phyloP scores from a whole-genome alignment of 2,113 vertebrate genomes.

The Thomomys bottae region DNA sequence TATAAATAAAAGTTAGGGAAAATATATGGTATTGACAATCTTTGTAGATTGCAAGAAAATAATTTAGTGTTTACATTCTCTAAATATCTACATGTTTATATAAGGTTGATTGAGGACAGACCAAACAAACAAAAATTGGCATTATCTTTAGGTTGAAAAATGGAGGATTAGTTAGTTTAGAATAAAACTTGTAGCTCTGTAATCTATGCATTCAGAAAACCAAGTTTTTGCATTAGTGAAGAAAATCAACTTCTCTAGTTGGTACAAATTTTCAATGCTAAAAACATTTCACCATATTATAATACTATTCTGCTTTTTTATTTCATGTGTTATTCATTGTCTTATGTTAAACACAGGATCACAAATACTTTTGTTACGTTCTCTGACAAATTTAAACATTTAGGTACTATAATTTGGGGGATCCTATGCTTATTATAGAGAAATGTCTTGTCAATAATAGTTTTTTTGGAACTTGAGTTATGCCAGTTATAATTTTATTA shows the following conservation, averaged over 20 bases:
- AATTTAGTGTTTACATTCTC: too few species aligned
- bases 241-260: background rate
- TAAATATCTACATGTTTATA: background rate
- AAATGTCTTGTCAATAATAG: background rate
- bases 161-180: background rate
- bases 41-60: conserved; percentile 5
- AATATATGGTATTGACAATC: background rate
- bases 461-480: background rate
- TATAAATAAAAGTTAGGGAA: background rate
- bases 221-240: background rate
- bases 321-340: background rate
- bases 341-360: conserved; percentile 14
- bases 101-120: background rate
- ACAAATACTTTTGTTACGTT: too few species aligned
- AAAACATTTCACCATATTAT: background rate
- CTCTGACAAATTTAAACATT: too few species aligned
- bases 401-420: background rate
- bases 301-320: background rate
- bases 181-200: background rate
- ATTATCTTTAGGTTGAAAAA: background rate
- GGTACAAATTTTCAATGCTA: background rate
- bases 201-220: background rate
- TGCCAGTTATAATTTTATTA: too few species aligned
- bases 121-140: background rate
- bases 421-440: background rate